phyloP scores from a whole-genome alignment of 2,797 vertebrate species.

The Enteromius viviparus region DNA sequence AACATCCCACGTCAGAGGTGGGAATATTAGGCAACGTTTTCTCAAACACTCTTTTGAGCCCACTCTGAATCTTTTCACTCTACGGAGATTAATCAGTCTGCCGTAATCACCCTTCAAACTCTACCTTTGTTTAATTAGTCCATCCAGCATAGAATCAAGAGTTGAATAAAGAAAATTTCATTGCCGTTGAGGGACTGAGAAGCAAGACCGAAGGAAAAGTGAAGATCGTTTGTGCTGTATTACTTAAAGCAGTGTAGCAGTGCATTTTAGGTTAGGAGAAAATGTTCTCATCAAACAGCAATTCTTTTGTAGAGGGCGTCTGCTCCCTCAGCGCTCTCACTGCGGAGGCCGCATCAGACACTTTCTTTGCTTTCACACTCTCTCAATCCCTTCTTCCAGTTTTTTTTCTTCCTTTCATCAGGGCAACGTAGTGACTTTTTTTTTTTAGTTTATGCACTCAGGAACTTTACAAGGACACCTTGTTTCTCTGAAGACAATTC shows the following conservation, averaged over 20 bases:
- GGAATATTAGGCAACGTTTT: slow-evolving; percentile 31
- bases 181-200: slow-evolving; percentile 15
- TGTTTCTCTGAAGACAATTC: slow-evolving; percentile 58
- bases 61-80: slow-evolving; percentile 29
- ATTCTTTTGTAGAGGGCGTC: slow-evolving; percentile 59
- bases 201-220: not conserved
- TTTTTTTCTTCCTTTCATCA: slow-evolving; percentile 74
- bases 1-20: slow-evolving; percentile 24
- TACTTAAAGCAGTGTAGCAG: slow-evolving; percentile 56
- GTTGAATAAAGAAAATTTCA: not conserved
- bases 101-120: slow-evolving; percentile 50
- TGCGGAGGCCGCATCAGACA: slow-evolving; percentile 37
- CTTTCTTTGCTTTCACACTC: slow-evolving; percentile 51
- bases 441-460: slow-evolving; percentile 63
- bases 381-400: slow-evolving; percentile 66
- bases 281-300: slow-evolving; percentile 73
- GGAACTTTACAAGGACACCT: slow-evolving; percentile 75
- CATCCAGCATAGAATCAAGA: slow-evolving; percentile 35
- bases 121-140: slow-evolving; percentile 43
- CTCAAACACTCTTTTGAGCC: slow-evolving; percentile 38
- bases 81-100: slow-evolving; percentile 28
- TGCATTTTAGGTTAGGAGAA: slow-evolving; percentile 72
- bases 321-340: slow-evolving; percentile 34
- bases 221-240: not conserved
- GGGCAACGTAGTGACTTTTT: slow-evolving; percentile 64